A percentile compares a stretch with the other conserved stretches of the same genome.
Conservation (phyloP, 2,888 invertebrate species). For the Bruchidius siliquastri region DNA sequence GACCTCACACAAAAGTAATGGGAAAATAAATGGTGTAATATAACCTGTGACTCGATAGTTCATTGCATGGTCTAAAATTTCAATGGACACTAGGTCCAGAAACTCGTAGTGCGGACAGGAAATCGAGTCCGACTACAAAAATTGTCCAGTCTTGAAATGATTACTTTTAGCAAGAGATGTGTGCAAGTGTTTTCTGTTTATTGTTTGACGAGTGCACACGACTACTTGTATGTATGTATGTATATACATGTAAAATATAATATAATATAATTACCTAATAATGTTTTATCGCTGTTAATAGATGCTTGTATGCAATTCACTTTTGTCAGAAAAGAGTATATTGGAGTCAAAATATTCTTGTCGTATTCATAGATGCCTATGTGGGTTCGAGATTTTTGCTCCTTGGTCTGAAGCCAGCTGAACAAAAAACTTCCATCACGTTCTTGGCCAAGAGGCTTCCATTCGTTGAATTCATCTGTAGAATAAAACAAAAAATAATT, state of each 20-base stretch:
- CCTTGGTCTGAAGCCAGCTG: conserved; percentile 54
- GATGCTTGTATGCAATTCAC: conserved; percentile 76
- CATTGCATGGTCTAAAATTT: no score
- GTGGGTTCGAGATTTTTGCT: conserved; percentile 29
- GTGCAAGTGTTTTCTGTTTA: no score
- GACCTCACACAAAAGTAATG: no score
- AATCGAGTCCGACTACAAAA: no score
- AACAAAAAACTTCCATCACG: conserved; percentile 69
- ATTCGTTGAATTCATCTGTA: conserved; percentile 65
- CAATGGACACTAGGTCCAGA: no score
- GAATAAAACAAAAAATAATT: conserved; percentile 5
- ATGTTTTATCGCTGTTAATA: conserved; percentile 62
- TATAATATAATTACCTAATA: conserved; percentile 4
- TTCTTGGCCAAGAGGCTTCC: conserved; percentile 78
- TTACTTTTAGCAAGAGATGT: no score
- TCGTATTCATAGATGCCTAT: conserved; percentile 61
- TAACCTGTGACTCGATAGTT: no score
- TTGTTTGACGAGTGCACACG: no score
- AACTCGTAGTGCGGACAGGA: no score
- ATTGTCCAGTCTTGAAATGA: no score
- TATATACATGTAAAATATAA: not conserved
- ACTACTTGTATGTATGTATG: not conserved
- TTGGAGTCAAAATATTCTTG: conserved; percentile 54
- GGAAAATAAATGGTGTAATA: no score
- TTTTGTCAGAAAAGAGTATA: conserved; percentile 60